Conservation (phyloP, 2,113 vertebrate genomes). For the Neofelis nebulosa region DNA sequence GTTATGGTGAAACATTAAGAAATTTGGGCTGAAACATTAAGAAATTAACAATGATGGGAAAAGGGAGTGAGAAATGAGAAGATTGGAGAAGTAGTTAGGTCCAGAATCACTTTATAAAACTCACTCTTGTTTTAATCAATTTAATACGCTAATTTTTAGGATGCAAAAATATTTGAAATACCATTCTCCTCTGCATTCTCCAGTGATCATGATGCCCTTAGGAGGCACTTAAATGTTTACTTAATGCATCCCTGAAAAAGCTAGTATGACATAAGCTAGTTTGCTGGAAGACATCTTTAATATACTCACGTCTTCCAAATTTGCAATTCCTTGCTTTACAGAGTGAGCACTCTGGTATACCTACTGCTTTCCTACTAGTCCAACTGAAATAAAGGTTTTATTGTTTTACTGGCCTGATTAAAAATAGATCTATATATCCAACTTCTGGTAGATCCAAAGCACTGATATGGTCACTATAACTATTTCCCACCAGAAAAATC, state of each 20-base stretch:
- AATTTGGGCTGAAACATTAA: background rate
- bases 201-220: background rate
- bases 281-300: background rate
- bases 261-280: background rate
- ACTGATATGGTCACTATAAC: background rate
- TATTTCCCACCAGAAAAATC: constrained; percentile 44
- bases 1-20: background rate
- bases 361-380: background rate
- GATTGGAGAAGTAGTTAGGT: background rate
- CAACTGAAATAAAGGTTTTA: background rate
- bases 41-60: background rate
- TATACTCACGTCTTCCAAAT: background rate
- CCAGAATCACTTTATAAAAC: background rate
- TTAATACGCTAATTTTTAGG: background rate
- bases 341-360: background rate
- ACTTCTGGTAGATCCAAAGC: background rate
- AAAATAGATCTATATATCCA: constrained; percentile 52
- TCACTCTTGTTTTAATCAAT: background rate
- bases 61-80: background rate
- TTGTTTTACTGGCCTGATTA: background rate
- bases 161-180: background rate
- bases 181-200: background rate
- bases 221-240: background rate
- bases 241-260: background rate
- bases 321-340: background rate